Percentiles rank a stretch among this genome's conserved stretches.
phyloP scores from a whole-genome alignment of 2,888 invertebrate genomes.

The Holacanthella duospinosa region DNA sequence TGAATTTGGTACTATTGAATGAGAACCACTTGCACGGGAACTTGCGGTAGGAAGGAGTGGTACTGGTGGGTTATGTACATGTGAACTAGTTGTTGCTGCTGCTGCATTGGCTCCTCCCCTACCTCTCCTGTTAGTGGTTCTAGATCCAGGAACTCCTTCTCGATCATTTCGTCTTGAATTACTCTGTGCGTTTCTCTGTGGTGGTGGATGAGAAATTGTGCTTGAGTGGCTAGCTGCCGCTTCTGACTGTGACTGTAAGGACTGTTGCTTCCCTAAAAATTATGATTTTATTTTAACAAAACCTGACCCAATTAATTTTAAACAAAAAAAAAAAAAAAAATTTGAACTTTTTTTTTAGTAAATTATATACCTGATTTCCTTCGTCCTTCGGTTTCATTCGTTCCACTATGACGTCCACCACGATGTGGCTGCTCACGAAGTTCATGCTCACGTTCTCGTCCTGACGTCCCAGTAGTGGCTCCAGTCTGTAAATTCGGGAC shows the following conservation, averaged over 20 bases:
- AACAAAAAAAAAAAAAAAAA: neutral
- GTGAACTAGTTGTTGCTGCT: slow-evolving; percentile 7
- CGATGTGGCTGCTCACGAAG: neutral
- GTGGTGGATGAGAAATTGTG: neutral
- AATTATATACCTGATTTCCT: neutral
- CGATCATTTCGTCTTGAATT: neutral
- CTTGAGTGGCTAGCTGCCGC: neutral
- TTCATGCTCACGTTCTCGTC: neutral
- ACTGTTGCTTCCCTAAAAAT: neutral
- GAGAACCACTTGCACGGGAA: slow-evolving; percentile 1
- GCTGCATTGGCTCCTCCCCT: neutral
- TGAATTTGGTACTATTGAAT: slow-evolving; percentile 10
- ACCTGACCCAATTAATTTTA: neutral
- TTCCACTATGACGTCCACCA: neutral
- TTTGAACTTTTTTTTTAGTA: neutral
- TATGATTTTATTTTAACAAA: too few species aligned
- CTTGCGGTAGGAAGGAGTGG: neutral
- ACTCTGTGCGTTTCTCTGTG: neutral
- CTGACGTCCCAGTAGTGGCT: neutral
- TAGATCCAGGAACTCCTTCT: neutral
- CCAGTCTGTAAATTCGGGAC: slow-evolving; percentile 7
- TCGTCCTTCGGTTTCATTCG: neutral
- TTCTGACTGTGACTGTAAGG: neutral
- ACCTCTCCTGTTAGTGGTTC: neutral
- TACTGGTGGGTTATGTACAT: neutral